Conservation (phyloP, 1,140 invertebrate genomes). For the Eufriesea mexicana region DNA sequence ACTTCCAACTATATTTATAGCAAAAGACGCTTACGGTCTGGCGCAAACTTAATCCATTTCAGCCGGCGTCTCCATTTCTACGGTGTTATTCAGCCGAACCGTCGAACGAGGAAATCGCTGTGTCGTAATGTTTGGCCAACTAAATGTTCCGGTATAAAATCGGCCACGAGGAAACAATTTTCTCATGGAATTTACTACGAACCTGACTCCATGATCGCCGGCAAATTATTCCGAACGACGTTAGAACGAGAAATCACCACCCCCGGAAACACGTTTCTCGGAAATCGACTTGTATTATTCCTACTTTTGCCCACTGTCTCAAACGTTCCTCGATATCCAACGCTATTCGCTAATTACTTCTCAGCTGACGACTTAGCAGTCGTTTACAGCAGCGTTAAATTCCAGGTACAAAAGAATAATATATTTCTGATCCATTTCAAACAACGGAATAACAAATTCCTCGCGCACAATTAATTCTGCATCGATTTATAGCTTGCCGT, state of each 20-base stretch:
- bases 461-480: no score
- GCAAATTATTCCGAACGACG: conserved; percentile 43
- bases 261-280: neutral
- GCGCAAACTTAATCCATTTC: conserved; percentile 28
- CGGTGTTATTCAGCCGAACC: neutral
- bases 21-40: neutral
- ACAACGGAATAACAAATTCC: no score
- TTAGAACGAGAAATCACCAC: neutral
- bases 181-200: neutral
- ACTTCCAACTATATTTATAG: conserved; percentile 12
- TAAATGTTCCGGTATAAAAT: conserved; percentile 9
- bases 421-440: neutral
- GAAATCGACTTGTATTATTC: conserved; percentile 44
- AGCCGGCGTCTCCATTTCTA: conserved; percentile 12
- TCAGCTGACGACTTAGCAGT: conserved; percentile 27
- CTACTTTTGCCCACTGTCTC: conserved; percentile 7
- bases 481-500: neutral
- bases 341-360: conserved; percentile 21
- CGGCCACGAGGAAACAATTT: conserved; percentile 5
- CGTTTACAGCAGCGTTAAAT: neutral
- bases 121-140: neutral
- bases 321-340: conserved; percentile 13
- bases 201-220: conserved; percentile 10
- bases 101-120: neutral
- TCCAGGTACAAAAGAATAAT: neutral